Evolutionary conservation across 1,140 invertebrate species (phyloP), one percentile per base, ranked within the genome.

Genomic region (Brachionus sp.): DNA sequence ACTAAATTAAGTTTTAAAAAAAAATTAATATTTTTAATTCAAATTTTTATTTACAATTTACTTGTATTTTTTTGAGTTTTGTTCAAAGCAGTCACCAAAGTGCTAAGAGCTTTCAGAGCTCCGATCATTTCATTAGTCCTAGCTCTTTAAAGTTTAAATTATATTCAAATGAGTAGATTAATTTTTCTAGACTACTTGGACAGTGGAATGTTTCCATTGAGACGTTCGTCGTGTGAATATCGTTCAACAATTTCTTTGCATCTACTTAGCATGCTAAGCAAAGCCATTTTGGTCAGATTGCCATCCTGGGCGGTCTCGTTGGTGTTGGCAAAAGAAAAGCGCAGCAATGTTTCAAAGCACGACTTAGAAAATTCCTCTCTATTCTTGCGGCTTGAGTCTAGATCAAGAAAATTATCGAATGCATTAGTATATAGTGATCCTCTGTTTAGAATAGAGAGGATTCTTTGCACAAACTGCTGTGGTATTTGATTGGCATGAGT

Each of bases 281-380:
- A 95, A 2, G 96, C 96, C 83, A 98, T 88, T 84, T 93, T 92
- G 2, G 93, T 94, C 37, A 94, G 93, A 77, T 94, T 86, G 53
- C 88, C 88, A 82, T 88, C 87, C 46, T 88, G 84, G 0, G 84
- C 33, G 84, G 85, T 2, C 84, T 85, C 19, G 42, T 39, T 75
- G 84, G 85, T 42, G 84, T 85, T 86, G 57, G 91, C 86, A 85
- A 92, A 91, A 0, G 95, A 96, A 90, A 97, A 98, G 88, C 97
- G 95, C 12, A 98, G 91, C 23, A 98, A 90, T 0, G 96, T 97
- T 89, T 98, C 95, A 87, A 98, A 98, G 87, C 96, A 98, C 0
- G 93, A 94, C 87, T 96, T 94, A 23, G 96, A 95, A 90, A 98
- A 97, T 86, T 97, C 95, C 89, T 98, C 95, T 23, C 95, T 89